Conservation (phyloP, 2,888 invertebrate genomes). For the Petrolisthes manimaculis region DNA sequence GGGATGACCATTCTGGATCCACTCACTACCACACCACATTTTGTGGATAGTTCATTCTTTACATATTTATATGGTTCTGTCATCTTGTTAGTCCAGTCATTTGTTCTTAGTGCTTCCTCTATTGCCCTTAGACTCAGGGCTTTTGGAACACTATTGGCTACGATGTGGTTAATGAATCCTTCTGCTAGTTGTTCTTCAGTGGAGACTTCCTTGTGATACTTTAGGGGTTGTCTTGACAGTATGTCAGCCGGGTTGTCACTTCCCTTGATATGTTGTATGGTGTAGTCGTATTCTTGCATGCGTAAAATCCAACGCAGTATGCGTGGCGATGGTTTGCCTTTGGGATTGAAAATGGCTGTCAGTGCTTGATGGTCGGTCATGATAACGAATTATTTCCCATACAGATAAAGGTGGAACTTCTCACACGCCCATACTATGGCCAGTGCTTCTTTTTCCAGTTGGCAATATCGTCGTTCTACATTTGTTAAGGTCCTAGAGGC, state of each 20-base stretch:
- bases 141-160: conserved; percentile 13
- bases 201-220: background rate
- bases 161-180: conserved; percentile 21
- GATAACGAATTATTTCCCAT: conserved; percentile 23
- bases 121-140: conserved; percentile 2
- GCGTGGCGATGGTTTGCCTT: conserved; percentile 19
- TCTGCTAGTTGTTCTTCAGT: background rate
- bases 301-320: background rate
- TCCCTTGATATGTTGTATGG: conserved; percentile 30
- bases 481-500: conserved; percentile 29
- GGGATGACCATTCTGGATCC: conserved; percentile 16
- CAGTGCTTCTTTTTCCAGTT: conserved; percentile 40
- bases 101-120: background rate
- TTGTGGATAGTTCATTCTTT: background rate
- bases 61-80: conserved; percentile 10
- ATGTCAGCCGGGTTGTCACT: conserved; percentile 26
- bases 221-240: conserved; percentile 29
- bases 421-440: conserved; percentile 50
- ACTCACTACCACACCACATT: background rate
- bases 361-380: conserved; percentile 44
- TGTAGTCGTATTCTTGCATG: conserved; percentile 31
- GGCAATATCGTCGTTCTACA: conserved; percentile 42
- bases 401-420: conserved; percentile 40
- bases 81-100: conserved; percentile 14
- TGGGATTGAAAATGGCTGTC: conserved; percentile 21